Evolutionary conservation across 1,140 invertebrate species (phyloP), one percentile per base, ranked within the genome.

Genomic region (Probaryconus sp.): DNA sequence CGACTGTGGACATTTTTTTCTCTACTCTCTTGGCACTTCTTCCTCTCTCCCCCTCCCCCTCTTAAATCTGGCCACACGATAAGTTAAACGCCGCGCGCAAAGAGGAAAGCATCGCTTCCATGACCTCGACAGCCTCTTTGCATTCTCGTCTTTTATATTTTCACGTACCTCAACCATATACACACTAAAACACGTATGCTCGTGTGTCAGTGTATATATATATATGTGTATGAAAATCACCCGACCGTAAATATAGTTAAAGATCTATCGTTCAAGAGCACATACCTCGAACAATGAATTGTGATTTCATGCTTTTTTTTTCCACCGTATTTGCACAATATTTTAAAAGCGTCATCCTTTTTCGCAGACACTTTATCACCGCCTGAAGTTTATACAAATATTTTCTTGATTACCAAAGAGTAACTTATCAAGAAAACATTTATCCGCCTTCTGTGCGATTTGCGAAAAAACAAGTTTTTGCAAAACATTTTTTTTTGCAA

Each of bases 11-110:
- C 58, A 58, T 47, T 58, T 65, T 70, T 55, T 13, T 65, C 40
- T 43, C 37, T 9, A 42, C 38, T 70, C 24, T 30, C 42, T 61
- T 35, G 30, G 13, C 33, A 60, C 55, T 61, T 61, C n/a, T 70
- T 55, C 18, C 33, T 63, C 48, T 56, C 63, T 58, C 68, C 55
- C n/a, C 61, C 48, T 24, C 33, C 56, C 48, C 67, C 63, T 58
- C 68, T 45, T 37, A 45, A 68, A 67, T 76, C 74, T 56, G 31
- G 31, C 43, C 63, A 9, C n/a, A 42, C 67, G 63, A 78, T 77
- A 75, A 60, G 61, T 76, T 79, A 71, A 77, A 78, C 70, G 60
- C 26, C 40, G 60, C 16, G 28, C 26, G 13, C 18, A 37, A 45
- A 31, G 37, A 56, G 42, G 30, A 65, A 70, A 64, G 51, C 55